Evolutionary conservation across 2,113 vertebrate genomes (phyloP), one percentile per base, ranked within the genome.

Genomic region (Corydoras maculifer): DNA sequence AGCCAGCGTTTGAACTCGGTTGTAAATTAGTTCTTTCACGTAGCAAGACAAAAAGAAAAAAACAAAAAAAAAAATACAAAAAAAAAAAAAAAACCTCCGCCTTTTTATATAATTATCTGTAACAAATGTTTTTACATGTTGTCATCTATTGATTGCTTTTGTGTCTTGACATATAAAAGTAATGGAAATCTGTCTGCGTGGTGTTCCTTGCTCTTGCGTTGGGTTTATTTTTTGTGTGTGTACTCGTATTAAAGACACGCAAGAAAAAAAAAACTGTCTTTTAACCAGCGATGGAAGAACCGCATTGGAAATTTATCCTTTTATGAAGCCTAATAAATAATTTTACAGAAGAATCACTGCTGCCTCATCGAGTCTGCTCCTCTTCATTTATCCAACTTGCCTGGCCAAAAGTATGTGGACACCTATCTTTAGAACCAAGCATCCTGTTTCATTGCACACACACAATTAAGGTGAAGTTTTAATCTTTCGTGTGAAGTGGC

Each of bases 1-100:
- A 77, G 78, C 79, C 79, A 77, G 78, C 75, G 59, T 79, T 72
- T 71, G 72, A 73, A 77, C 78, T 81, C 78, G 65, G 65, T 77
- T 87, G 83, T 87, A 86, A 85, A 87, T 86, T 79, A 83, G 81
- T 84, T 84, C 74, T 72, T 86, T 83, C 78, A 79, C 65, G 76
- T 86, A 85, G 82, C 82, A 79, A 81, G 72, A 77, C 63, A 67
- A 80, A 69, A 76, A 71, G 68, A 4, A 48, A 60, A 72, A 64
- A 43, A 43, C 35, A 43, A 43, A 43, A 43, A 43, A 43, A 43
- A 4, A 43, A 43, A 25, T 25, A 43, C 35, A 43, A 43, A 43
- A 43, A 43, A 43, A 43, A 43, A 53, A 53, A 69, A 75, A 77
- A 75, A 75, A 69, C 50, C 75, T 71, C 75, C 74, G 75, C 78